Base-by-base conservation (phyloP, 2,797 vertebrate genomes). In the Peromyscus nudipes region DNA sequence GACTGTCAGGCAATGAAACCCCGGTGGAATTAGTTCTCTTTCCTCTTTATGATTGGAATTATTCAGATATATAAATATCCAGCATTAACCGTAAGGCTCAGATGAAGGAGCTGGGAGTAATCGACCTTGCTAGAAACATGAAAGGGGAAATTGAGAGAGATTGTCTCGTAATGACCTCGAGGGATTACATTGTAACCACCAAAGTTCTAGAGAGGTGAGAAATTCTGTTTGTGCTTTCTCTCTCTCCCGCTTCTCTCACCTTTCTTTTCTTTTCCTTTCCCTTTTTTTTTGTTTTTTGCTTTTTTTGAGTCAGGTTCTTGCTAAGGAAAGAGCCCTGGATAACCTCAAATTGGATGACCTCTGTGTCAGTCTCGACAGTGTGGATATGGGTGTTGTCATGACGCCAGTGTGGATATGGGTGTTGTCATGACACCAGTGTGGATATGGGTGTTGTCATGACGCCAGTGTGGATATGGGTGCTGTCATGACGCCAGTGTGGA, bases 41-140 rank as follows among this genome's bases (percentile, higher is more conserved):
- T 46, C 34, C 27, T 46, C 62, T 67, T 96, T 93, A 31, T 89
- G 37, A 67, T 57, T 84, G 49, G 16, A 95, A 77, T 96, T 90
- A 62, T 4, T 88, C 52, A 65, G 21, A 40, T 81, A 67, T 84
- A 89, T 57, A 81, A 83, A 57, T 4, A 93, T 52, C 23, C 23
- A 73, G 43, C 76, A 81, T 55, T 83, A 87, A 95, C 23, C 10
- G 65, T 4, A 52, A 62, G 46, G 12, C 71, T 97, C 23, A 94
- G 40, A 62, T 86, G n/a, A 93, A 6, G 71, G 40, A 31, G 0
- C 71, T 95, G 31, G 34, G 27, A 89, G 77, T 75, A 17, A 29
- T 84, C 19, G 87, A 62, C 9, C 23, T 83, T 95, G 65, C 52
- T 11, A 75, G 60, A 94, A 89, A 52, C 75, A 89, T 81, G 83